Evolutionary conservation across 2,888 invertebrate species (phyloP), one percentile per base, ranked within the genome.

Genomic region (Agonopterix arenella): DNA sequence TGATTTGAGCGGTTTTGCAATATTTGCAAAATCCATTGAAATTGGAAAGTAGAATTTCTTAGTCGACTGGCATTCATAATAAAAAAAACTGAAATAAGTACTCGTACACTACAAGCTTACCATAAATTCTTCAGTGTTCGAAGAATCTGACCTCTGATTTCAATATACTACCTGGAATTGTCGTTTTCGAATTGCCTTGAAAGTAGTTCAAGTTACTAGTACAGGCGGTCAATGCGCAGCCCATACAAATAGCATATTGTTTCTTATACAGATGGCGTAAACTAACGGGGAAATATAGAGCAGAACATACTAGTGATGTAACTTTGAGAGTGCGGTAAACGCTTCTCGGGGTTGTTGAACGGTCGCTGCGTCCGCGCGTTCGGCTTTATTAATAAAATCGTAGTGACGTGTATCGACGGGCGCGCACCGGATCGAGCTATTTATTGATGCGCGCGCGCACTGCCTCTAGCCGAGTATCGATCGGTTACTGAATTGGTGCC

Each of bases 361-460:
- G 11, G 43, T 43, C 43, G 43, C 11, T 80, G 67, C 70, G 68
- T 66, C 62, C 63, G 68, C 71, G 76, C 63, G 72, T 68, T 76
- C 73, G 52, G 69, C 70, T 86, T 81, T 88, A 86, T 86, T 86
- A 85, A 86, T 86, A 86, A 85, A 84, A 80, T 79, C 68, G 70
- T 72, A 69, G 79, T 84, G 84, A 84, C 84, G 84, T 76, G 79
- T 80, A 82, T 83, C 80, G 84, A 80, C 73, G 75, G 68, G 68
- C 74, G 76, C 73, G 71, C 74, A 67, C 66, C 67, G 69, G 72
- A 79, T 78, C 76, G 73, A 67, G 78, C 84, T 84, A 84, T 83
- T 83, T 84, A 83, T 81, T 75, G 82, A 81, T 76, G 77, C 80
- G 81, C 76, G 68, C 68, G 78, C 76, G 74, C 78, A 69, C 59